Conservation (phyloP, 2,113 vertebrate genomes). For the Rhinogobius similis region DNA sequence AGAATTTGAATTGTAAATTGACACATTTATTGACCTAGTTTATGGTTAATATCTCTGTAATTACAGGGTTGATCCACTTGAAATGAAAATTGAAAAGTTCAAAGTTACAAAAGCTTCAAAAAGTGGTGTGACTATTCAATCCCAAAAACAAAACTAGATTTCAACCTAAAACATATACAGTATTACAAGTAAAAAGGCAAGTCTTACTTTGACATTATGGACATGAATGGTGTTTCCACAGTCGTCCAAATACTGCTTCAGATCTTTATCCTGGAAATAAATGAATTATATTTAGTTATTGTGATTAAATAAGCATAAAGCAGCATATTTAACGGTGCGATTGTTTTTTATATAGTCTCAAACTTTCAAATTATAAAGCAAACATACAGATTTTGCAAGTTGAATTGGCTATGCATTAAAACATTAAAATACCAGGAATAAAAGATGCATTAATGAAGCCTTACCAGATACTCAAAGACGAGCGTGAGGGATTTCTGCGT, state of each 20-base stretch:
- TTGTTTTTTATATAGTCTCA: too few relatives aligned
- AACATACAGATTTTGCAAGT: too few relatives aligned
- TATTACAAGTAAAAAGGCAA: background rate
- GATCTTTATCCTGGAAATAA: slow-evolving; percentile 86
- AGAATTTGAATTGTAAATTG: too few relatives aligned
- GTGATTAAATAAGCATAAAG: background rate
- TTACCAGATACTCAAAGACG: slow-evolving; percentile 82
- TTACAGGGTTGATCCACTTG: background rate
- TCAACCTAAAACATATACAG: too few relatives aligned
- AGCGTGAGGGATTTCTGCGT: slow-evolving; percentile 82
- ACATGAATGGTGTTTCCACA: slow-evolving; percentile 88
- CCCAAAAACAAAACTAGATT: too few relatives aligned
- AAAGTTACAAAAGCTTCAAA: background rate
- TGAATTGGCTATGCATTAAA: background rate
- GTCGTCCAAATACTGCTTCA: slow-evolving; percentile 92
- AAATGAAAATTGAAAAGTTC: too few relatives aligned
- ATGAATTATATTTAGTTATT: background rate
- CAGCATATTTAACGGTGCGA: too few relatives aligned
- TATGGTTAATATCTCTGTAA: background rate
- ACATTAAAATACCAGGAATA: background rate
- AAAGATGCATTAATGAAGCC: slow-evolving; percentile 5
- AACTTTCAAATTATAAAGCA: too few relatives aligned
- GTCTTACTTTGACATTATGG: slow-evolving; percentile 86
- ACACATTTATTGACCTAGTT: background rate
- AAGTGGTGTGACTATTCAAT: background rate